phyloP scores from a whole-genome alignment of 1,140 invertebrate species.

The Conopomorpha cramerella region DNA sequence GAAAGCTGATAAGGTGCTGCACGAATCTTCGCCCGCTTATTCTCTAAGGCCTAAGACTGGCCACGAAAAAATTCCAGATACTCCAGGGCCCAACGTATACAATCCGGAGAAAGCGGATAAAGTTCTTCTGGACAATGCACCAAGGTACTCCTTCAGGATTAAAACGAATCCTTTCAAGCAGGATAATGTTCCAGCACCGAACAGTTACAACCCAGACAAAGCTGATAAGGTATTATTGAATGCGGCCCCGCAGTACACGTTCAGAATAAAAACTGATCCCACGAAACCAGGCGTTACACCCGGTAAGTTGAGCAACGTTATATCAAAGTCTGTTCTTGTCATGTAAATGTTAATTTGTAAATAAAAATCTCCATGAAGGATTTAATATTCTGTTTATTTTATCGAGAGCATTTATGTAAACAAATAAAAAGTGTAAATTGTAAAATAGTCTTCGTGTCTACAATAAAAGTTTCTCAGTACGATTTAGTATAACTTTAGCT shows the following conservation, averaged over 20 bases:
- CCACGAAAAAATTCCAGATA: constrained; percentile 33
- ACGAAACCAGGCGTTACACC: constrained; percentile 58
- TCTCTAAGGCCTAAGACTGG: constrained; percentile 52
- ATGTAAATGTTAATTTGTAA: constrained; percentile 4
- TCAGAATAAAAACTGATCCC: constrained; percentile 56
- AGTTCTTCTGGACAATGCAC: constrained; percentile 52
- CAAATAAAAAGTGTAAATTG: too few species aligned
- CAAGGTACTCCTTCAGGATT: constrained; percentile 58
- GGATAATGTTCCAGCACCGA: constrained; percentile 56
- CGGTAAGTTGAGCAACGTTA: constrained; percentile 28
- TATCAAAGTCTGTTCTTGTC: constrained; percentile 4
- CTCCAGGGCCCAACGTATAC: constrained; percentile 63
- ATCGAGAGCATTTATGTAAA: too few species aligned
- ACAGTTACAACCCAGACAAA: constrained; percentile 66
- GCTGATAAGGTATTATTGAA: constrained; percentile 60
- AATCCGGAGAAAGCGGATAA: constrained; percentile 64
- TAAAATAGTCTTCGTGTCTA: too few species aligned
- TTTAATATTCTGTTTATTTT: too few species aligned
- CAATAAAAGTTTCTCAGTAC: too few species aligned
- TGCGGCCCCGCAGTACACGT: constrained; percentile 62
- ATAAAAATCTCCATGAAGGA: constrained; percentile 2
- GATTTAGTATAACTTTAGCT: too few species aligned
- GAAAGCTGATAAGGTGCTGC: constrained; percentile 61
- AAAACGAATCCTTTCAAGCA: constrained; percentile 47
- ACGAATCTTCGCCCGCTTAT: constrained; percentile 60